Evolutionary conservation across 2,888 invertebrate species (phyloP).

Genomic region (Neuroscelio doddi): DNA sequence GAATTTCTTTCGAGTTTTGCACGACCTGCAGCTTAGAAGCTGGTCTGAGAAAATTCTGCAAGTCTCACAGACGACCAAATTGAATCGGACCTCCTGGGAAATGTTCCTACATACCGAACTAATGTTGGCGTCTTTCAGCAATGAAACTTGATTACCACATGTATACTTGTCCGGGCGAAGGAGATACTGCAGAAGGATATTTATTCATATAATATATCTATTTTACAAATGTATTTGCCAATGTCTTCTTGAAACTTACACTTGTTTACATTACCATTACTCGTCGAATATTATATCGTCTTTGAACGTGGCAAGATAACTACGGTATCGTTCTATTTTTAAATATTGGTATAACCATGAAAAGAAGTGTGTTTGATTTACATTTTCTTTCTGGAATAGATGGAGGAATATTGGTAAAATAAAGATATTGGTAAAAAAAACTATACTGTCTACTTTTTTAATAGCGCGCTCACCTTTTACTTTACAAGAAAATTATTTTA

Average conservation of each 20-base stretch:
- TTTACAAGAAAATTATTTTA: too few species aligned
- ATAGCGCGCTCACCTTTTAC: too few species aligned
- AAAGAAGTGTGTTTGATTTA: constrained; percentile 9
- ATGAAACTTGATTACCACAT: constrained; percentile 48
- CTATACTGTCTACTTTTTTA: too few species aligned
- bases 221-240: background rate
- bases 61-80: constrained; percentile 60
- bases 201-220: background rate
- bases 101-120: constrained; percentile 55
- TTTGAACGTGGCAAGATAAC: background rate
- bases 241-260: too few species aligned
- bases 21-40: constrained; percentile 26
- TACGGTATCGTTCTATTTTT: constrained; percentile 9
- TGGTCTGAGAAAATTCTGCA: constrained; percentile 53
- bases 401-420: constrained; percentile 10
- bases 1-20: constrained; percentile 52
- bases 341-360: constrained; percentile 18
- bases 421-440: constrained; percentile 8
- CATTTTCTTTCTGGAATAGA: constrained; percentile 10
- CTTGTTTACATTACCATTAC: too few species aligned
- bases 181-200: constrained; percentile 6
- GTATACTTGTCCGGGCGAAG: constrained; percentile 23
- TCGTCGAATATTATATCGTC: too few species aligned
- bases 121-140: constrained; percentile 25
- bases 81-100: constrained; percentile 65